Conservation (phyloP, 2,888 invertebrate genomes). For the Drosophila mercatorum region DNA sequence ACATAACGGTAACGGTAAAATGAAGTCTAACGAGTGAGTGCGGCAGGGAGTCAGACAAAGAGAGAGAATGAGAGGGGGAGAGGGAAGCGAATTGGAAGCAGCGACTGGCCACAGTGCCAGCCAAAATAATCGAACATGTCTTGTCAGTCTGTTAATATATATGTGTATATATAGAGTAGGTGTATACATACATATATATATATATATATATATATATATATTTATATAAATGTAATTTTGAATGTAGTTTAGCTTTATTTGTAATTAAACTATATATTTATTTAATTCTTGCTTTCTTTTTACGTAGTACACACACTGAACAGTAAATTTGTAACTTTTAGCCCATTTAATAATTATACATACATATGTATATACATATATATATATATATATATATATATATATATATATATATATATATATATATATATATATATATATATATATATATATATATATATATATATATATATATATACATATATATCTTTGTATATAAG, state of each 20-base stretch:
- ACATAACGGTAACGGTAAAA: constrained; percentile 3
- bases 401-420: constrained; percentile 17
- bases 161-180: constrained; percentile 9
- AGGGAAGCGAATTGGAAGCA: constrained; percentile 13
- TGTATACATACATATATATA: constrained; percentile 23
- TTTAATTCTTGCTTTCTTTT: constrained; percentile 24
- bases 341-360: constrained; percentile 22
- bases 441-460: constrained; percentile 30
- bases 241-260: constrained; percentile 30
- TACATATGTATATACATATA: constrained; percentile 27
- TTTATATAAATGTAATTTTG: neutral
- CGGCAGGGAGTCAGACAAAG: too few species aligned
- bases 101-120: constrained; percentile 27
- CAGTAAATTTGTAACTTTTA: constrained; percentile 52
- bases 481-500: constrained; percentile 14
- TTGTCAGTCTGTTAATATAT: constrained; percentile 59
- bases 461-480: constrained; percentile 1
- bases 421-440: constrained; percentile 14
- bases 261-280: constrained; percentile 33
- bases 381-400: constrained; percentile 15
- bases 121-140: constrained; percentile 37
- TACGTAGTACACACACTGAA: constrained; percentile 47
- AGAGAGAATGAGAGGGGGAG: neutral
- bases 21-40: neutral
- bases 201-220: constrained; percentile 16